Conservation (phyloP, 2,888 invertebrate species). For the Thera britannica region DNA sequence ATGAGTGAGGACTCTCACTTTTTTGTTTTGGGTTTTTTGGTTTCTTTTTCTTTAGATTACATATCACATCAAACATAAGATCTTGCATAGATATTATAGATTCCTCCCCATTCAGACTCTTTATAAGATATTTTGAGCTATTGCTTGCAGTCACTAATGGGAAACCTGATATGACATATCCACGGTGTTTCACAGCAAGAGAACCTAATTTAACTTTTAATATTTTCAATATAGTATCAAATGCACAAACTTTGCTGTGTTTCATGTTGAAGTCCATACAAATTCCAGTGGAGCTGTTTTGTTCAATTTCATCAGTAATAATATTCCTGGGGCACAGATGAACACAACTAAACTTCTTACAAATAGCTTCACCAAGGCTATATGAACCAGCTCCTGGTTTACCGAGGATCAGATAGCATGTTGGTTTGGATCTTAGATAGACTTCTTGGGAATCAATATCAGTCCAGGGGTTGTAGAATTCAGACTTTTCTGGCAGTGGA, state of each 20-base stretch:
- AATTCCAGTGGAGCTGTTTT: slow-evolving; percentile 80
- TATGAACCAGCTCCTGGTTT: slow-evolving; percentile 84
- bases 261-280: slow-evolving; percentile 85
- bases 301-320: slow-evolving; percentile 84
- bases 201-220: slow-evolving; percentile 80
- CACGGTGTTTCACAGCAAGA: slow-evolving; percentile 82
- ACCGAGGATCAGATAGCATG: slow-evolving; percentile 84
- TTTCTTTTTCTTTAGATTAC: slow-evolving; percentile 65
- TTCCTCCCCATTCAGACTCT: slow-evolving; percentile 64
- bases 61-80: slow-evolving; percentile 59
- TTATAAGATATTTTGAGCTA: slow-evolving; percentile 49
- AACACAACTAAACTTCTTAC: slow-evolving; percentile 84
- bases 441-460: slow-evolving; percentile 80
- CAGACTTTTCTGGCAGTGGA: slow-evolving; percentile 51
- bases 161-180: slow-evolving; percentile 87
- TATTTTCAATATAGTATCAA: slow-evolving; percentile 79
- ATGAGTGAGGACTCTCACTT: slow-evolving; percentile 43
- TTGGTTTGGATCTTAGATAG: slow-evolving; percentile 79
- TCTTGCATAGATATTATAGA: slow-evolving; percentile 54
- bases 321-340: slow-evolving; percentile 84
- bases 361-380: slow-evolving; percentile 81
- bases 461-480: slow-evolving; percentile 69
- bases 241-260: slow-evolving; percentile 78
- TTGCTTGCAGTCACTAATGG: slow-evolving; percentile 83
- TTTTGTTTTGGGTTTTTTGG: slow-evolving; percentile 42